Evolutionary conservation across 2,113 vertebrate genomes (phyloP).

Genomic region (Hippocampus barbouri): DNA sequence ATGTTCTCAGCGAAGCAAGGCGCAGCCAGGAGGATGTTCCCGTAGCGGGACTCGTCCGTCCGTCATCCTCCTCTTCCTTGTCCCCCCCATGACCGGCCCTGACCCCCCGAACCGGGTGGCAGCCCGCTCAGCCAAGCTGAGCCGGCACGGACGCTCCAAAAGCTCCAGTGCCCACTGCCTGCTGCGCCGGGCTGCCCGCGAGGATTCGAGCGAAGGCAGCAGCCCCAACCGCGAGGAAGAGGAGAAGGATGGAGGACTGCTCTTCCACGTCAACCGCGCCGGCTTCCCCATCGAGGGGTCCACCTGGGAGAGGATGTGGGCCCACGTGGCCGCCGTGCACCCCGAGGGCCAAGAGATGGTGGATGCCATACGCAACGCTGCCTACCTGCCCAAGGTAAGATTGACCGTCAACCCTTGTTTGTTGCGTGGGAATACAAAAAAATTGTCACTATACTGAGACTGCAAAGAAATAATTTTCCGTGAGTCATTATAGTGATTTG

Average conservation of each 20-base stretch:
- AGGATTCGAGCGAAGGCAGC: conserved; percentile 32
- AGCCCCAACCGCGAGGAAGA: conserved; percentile 78
- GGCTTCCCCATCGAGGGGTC: conserved; percentile 89
- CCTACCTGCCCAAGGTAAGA: conserved; percentile 85
- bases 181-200: conserved; percentile 50
- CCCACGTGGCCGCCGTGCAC: conserved; percentile 85
- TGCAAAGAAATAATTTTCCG: too few species aligned
- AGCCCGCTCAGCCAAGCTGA: conserved; percentile 70
- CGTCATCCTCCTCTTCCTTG: conserved; percentile 1
- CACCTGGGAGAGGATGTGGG: conserved; percentile 96
- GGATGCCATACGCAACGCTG: conserved; percentile 81
- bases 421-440: too few species aligned
- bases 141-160: conserved; percentile 80
- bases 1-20: conserved; percentile 26
- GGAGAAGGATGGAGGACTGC: conserved; percentile 86
- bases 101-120: conserved; percentile 61
- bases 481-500: too few species aligned
- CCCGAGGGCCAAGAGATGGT: conserved; percentile 90
- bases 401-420: not conserved
- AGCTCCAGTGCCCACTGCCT: conserved; percentile 76
- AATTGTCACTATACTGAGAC: too few species aligned
- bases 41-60: conserved; percentile 31
- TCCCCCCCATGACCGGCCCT: conserved; percentile 78
- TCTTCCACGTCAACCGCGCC: conserved; percentile 89
- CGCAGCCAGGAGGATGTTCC: conserved; percentile 8